phyloP scores from a whole-genome alignment of 2,888 invertebrate genomes.

The Dryocosmus kuriphilus region DNA sequence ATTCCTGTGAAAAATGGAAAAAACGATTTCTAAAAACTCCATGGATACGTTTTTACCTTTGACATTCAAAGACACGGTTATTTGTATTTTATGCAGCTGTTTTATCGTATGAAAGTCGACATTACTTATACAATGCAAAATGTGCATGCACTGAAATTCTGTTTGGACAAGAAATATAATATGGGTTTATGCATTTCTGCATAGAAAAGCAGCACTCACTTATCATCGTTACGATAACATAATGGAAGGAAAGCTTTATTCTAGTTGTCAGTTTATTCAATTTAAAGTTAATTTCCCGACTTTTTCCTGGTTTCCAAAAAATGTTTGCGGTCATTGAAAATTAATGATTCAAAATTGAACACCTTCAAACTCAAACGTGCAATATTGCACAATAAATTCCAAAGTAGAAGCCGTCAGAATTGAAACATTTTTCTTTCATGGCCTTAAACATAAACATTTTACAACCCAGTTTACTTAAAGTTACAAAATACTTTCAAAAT shows the following conservation, averaged over 20 bases:
- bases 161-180: slow-evolving; percentile 4
- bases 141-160: slow-evolving; percentile 3
- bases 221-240: slow-evolving; percentile 5
- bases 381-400: no score
- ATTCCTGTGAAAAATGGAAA: background rate
- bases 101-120: slow-evolving; percentile 14
- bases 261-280: no score
- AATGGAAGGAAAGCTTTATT: background rate
- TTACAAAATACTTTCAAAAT: no score
- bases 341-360: no score
- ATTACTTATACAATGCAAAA: slow-evolving; percentile 4
- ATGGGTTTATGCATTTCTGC: slow-evolving; percentile 14
- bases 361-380: no score
- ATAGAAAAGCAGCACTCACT: slow-evolving; percentile 24
- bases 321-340: no score
- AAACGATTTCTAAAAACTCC: background rate
- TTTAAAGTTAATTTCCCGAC: no score
- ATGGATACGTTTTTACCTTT: slow-evolving; percentile 11
- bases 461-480: no score
- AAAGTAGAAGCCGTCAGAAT: no score
- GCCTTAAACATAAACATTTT: no score
- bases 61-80: slow-evolving; percentile 7
- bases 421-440: no score
- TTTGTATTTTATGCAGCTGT: slow-evolving; percentile 22
- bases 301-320: no score